phyloP scores from a whole-genome alignment of 2,888 invertebrate species.

The Caenorhabditis afra region DNA sequence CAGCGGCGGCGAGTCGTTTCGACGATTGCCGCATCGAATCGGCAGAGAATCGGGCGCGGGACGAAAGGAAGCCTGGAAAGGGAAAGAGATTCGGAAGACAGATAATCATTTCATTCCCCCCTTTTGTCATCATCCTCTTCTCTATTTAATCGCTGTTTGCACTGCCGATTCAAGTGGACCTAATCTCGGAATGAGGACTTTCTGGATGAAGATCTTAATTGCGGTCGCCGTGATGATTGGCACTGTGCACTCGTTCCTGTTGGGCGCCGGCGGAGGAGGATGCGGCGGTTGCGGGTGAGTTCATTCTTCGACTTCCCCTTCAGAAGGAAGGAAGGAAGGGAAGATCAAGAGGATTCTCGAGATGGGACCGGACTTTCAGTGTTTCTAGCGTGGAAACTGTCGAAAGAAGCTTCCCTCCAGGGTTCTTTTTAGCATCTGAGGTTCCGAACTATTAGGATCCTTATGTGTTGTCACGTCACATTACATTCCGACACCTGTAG shows the following conservation, averaged over 20 bases:
- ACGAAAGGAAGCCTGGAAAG: too few species aligned
- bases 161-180: background rate
- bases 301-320: too few species aligned
- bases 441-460: too few species aligned
- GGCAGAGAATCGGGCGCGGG: background rate
- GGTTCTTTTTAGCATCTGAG: too few species aligned
- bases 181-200: constrained; percentile 7
- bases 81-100: constrained; percentile 9
- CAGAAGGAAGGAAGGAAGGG: background rate
- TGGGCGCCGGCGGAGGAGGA: constrained; percentile 28
- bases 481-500: too few species aligned
- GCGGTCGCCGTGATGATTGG: constrained; percentile 15
- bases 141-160: constrained; percentile 4
- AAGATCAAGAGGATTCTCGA: too few species aligned
- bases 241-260: constrained; percentile 29
- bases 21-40: constrained; percentile 39
- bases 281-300: constrained; percentile 53
- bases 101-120: constrained; percentile 19
- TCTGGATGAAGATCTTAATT: constrained; percentile 10
- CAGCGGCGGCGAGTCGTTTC: constrained; percentile 11
- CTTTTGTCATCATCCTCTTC: constrained; percentile 2
- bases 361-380: too few species aligned
- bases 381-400: too few species aligned
- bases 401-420: too few species aligned
- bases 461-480: too few species aligned